Evolutionary conservation across 2,113 vertebrate genomes (phyloP).

Genomic region (Heterotilapia buettikoferi): DNA sequence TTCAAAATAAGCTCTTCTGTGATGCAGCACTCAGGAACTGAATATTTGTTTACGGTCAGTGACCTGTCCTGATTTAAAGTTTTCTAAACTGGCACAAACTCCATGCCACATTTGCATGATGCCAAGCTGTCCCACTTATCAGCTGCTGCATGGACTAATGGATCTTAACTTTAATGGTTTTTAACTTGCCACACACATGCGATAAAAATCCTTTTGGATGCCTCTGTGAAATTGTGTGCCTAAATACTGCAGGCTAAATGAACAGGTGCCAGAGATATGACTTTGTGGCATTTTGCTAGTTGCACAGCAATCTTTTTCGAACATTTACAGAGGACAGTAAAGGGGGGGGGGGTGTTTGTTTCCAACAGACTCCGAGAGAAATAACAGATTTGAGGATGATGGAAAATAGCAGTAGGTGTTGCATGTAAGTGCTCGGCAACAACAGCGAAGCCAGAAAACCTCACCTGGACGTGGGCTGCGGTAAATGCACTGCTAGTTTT

Average conservation of each 20-base stretch:
- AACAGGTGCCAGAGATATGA: constrained; percentile 26
- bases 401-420: not conserved
- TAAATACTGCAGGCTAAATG: constrained; percentile 28
- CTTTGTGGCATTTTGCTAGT: constrained; percentile 14
- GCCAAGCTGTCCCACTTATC: constrained; percentile 31
- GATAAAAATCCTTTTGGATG: constrained; percentile 23
- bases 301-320: constrained; percentile 19
- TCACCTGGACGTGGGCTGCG: not conserved
- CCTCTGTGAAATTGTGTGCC: not conserved
- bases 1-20: not conserved
- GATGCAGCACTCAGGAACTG: not conserved
- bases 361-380: not conserved
- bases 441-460: not conserved
- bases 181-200: not conserved
- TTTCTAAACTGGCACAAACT: constrained; percentile 15
- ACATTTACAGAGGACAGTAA: constrained; percentile 1
- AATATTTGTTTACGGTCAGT: not conserved
- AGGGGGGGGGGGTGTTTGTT: not conserved
- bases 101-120: not conserved
- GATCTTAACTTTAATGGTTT: constrained; percentile 35
- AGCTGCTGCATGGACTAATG: constrained; percentile 6
- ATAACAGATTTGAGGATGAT: not conserved
- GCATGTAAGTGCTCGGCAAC: not conserved
- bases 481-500: not conserved
- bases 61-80: constrained; percentile 15